phyloP scores from a whole-genome alignment of 1,140 invertebrate genomes.

The Tetranychus urticae region DNA sequence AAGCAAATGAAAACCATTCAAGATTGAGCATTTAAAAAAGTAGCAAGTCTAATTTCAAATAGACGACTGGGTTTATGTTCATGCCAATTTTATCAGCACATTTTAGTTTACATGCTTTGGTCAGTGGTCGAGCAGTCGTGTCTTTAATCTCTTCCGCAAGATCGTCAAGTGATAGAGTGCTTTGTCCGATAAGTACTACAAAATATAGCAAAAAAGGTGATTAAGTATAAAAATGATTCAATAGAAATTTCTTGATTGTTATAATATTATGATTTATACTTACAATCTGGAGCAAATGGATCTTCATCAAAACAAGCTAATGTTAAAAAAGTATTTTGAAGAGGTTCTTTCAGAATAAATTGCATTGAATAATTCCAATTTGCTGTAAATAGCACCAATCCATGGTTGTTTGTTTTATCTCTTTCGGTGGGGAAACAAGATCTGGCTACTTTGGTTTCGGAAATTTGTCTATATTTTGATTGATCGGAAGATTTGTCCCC shows the following conservation, averaged over 20 bases:
- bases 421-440: background rate
- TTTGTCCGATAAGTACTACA: background rate
- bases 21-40: background rate
- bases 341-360: background rate
- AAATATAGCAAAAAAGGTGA: background rate
- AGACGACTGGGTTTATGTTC: background rate
- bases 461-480: background rate
- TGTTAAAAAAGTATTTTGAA: background rate
- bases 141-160: background rate
- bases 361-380: background rate
- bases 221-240: background rate
- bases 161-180: background rate
- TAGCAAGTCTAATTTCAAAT: background rate
- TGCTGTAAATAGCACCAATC: background rate
- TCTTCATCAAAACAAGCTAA: background rate
- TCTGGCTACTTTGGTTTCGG: slow-evolving; percentile 3
- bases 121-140: background rate
- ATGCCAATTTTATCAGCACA: background rate
- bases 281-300: background rate
- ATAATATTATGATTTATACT: background rate
- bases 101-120: background rate
- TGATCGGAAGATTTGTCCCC: background rate
- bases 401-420: background rate
- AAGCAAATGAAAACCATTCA: too few relatives aligned
- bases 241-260: background rate